A percentile compares a stretch with the other conserved stretches of the same genome.
phyloP scores from a whole-genome alignment of 1,140 invertebrate species.

The Zaprionus davidi region DNA sequence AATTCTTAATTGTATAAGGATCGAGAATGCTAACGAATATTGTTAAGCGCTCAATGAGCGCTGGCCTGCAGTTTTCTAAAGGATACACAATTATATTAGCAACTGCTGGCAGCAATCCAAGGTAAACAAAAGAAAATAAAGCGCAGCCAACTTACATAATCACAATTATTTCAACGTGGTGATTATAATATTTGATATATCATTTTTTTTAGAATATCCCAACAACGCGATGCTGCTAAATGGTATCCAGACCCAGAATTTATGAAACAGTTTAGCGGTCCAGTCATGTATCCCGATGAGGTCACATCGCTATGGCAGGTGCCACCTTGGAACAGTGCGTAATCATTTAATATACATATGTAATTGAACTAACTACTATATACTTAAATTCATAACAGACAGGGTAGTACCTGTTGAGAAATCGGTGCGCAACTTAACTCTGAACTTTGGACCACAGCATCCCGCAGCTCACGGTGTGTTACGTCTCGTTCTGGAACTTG shows the following conservation, averaged over 20 bases:
- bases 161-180: slow-evolving; percentile 32
- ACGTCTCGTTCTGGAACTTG: slow-evolving; percentile 96
- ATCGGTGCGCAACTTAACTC: slow-evolving; percentile 91
- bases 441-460: slow-evolving; percentile 99
- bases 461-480: slow-evolving; percentile 99
- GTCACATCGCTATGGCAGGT: slow-evolving; percentile 86
- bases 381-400: slow-evolving; percentile 28
- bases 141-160: slow-evolving; percentile 59
- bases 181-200: background rate
- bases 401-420: slow-evolving; percentile 87
- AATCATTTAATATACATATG: background rate
- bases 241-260: slow-evolving; percentile 93
- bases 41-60: slow-evolving; percentile 44
- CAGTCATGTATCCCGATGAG: slow-evolving; percentile 90
- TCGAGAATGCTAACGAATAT: slow-evolving; percentile 55
- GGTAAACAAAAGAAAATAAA: slow-evolving; percentile 22
- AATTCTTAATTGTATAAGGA: background rate
- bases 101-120: slow-evolving; percentile 14
- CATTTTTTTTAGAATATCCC: slow-evolving; percentile 35
- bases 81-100: slow-evolving; percentile 13
- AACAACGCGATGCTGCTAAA: slow-evolving; percentile 78
- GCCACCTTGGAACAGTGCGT: slow-evolving; percentile 87
- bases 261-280: slow-evolving; percentile 88
- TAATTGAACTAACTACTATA: background rate
- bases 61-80: slow-evolving; percentile 28